Conservation (phyloP, 1,140 invertebrate genomes). For the Drosophila bipectinata region DNA sequence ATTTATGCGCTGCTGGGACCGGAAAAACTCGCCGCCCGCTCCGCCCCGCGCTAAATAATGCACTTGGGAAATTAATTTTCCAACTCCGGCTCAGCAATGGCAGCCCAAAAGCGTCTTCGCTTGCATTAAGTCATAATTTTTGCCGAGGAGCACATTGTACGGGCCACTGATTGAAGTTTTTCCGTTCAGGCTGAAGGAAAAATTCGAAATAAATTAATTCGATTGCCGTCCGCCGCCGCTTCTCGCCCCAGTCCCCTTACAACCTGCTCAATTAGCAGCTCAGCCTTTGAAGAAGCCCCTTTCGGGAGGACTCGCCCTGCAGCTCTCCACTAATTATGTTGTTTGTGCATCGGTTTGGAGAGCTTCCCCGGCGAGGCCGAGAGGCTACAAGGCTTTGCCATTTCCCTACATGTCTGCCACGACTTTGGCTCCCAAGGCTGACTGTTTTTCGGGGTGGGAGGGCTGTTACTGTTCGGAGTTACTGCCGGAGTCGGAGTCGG, state of each 20-base stretch:
- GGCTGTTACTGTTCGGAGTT: constrained; percentile 1
- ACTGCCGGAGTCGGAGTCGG: constrained; percentile 1
- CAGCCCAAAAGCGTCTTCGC: constrained; percentile 3
- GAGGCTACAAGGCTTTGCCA: constrained; percentile 72
- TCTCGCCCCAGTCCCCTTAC: constrained; percentile 3
- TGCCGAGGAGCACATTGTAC: constrained; percentile 13
- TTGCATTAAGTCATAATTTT: constrained; percentile 45
- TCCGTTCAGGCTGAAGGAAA: constrained; percentile 15
- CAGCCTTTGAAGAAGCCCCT: constrained; percentile 21
- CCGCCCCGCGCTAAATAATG: constrained; percentile 52
- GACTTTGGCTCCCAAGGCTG: constrained; percentile 45
- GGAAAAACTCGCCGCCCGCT: constrained; percentile 12
- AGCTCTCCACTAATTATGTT: constrained; percentile 67
- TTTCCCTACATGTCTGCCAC: constrained; percentile 60
- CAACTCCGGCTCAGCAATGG: constrained; percentile 26
- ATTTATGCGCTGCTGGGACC: constrained; percentile 55
- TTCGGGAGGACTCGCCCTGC: constrained; percentile 17
- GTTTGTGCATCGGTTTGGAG: constrained; percentile 46
- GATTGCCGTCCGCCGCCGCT: constrained; percentile 42
- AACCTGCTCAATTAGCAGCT: constrained; percentile 61
- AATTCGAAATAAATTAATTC: constrained; percentile 57
- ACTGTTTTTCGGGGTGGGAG: constrained; percentile 1
- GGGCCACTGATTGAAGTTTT: constrained; percentile 38
- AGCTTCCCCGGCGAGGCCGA: constrained; percentile 32
- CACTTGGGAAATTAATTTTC: constrained; percentile 75